Percentiles rank a stretch among this genome's conserved stretches.
phyloP scores from a whole-genome alignment of 2,113 vertebrate species.

The Pavo muticus region DNA sequence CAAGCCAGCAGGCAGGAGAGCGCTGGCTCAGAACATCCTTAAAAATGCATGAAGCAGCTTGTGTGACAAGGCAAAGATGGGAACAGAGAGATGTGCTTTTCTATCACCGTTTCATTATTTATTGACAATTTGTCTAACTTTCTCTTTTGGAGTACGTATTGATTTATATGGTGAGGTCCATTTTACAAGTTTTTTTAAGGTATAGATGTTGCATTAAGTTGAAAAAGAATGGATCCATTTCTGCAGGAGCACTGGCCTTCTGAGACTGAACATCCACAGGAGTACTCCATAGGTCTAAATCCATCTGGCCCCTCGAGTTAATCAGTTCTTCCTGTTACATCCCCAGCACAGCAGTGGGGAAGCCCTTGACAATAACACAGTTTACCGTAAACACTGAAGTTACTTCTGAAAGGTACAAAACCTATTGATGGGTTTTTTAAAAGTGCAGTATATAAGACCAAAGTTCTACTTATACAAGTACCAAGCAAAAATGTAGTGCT shows the following conservation, averaged over 20 bases:
- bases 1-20: constrained; percentile 12
- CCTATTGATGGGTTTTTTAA: neutral
- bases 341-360: neutral
- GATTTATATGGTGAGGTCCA: constrained; percentile 38
- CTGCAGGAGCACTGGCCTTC: neutral
- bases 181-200: constrained; percentile 28
- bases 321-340: neutral
- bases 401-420: neutral
- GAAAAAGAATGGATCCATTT: neutral
- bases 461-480: neutral
- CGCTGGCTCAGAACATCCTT: constrained; percentile 14
- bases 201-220: neutral
- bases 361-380: neutral
- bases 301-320: neutral
- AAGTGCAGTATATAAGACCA: neutral
- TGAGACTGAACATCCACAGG: neutral
- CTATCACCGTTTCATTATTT: constrained; percentile 72
- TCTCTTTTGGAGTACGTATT: constrained; percentile 30
- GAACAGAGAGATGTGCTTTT: neutral
- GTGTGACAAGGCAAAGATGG: neutral
- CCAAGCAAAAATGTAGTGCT: neutral
- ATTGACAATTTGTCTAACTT: constrained; percentile 74
- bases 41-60: constrained; percentile 74
- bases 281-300: neutral
- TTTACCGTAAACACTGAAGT: neutral